Conservation (phyloP, 2,113 vertebrate genomes). For the Cacatua alba region DNA sequence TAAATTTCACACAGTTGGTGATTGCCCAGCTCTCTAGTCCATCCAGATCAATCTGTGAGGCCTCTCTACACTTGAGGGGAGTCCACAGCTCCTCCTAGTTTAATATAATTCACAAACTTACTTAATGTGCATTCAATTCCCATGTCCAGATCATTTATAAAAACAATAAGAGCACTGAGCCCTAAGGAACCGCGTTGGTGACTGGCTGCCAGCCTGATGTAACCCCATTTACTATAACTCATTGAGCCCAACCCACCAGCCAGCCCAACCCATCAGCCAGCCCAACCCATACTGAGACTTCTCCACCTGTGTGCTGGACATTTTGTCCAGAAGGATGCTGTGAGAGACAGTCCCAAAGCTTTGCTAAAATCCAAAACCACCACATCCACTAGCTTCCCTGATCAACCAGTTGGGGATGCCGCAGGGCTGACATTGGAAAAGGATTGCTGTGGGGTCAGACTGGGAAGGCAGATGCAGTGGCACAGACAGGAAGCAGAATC, state of each 20-base stretch:
- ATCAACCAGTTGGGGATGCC: background rate
- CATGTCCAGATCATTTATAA: background rate
- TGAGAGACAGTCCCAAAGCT: background rate
- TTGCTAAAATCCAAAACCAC: background rate
- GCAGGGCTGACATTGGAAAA: background rate
- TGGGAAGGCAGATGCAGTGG: accelerated
- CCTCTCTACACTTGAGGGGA: background rate
- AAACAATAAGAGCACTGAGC: too few relatives aligned
- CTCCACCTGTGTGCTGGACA: background rate
- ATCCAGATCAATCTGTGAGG: background rate
- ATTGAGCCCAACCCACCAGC: background rate
- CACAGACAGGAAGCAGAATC: accelerated
- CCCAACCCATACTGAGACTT: background rate
- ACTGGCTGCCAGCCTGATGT: background rate
- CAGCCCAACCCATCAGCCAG: background rate
- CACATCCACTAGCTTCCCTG: background rate
- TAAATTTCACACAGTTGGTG: background rate
- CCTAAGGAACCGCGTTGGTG: too few relatives aligned
- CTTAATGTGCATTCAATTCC: background rate
- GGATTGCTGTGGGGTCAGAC: background rate
- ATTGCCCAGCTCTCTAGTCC: background rate
- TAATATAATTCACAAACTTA: background rate
- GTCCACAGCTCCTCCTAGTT: background rate
- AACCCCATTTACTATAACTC: background rate
- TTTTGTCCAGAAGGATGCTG: background rate